phyloP scores from a whole-genome alignment of 1,140 invertebrate genomes.

The Eulimnadia texana region DNA sequence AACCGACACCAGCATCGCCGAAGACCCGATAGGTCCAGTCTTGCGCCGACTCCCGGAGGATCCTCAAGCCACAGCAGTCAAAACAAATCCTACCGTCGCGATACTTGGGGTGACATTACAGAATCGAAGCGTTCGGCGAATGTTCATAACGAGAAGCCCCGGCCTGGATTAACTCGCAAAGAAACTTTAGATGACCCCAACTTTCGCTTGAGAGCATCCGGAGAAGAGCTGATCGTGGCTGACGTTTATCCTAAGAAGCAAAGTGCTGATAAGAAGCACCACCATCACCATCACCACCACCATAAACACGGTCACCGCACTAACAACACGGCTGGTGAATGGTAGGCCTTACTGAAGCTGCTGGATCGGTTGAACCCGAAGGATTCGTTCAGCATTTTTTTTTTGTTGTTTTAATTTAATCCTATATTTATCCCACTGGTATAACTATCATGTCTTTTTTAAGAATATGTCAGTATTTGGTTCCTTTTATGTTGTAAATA shows the following conservation, averaged over 20 bases:
- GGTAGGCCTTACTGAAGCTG: no score
- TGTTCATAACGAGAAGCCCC: slow-evolving; percentile 23
- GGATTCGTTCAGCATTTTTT: no score
- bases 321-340: no score
- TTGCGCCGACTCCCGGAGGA: slow-evolving; percentile 41
- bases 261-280: slow-evolving; percentile 47
- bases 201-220: slow-evolving; percentile 25
- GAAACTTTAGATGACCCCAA: slow-evolving; percentile 52
- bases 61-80: slow-evolving; percentile 37
- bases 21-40: slow-evolving; percentile 50
- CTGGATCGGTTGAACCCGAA: no score
- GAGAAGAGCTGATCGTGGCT: slow-evolving; percentile 62
- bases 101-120: slow-evolving; percentile 73
- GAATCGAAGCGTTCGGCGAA: slow-evolving; percentile 37
- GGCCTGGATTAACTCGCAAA: slow-evolving; percentile 44
- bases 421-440: no score
- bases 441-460: no score
- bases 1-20: background rate
- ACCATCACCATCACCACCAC: slow-evolving; percentile 62
- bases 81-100: slow-evolving; percentile 71
- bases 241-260: slow-evolving; percentile 36
- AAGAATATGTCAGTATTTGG: no score
- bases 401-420: no score
- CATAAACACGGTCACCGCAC: slow-evolving; percentile 23
- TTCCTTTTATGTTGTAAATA: no score